A percentile compares a stretch with the other conserved stretches of the same genome.
Conservation (phyloP, 2,797 vertebrate species). For the Anguilla pacifica region DNA sequence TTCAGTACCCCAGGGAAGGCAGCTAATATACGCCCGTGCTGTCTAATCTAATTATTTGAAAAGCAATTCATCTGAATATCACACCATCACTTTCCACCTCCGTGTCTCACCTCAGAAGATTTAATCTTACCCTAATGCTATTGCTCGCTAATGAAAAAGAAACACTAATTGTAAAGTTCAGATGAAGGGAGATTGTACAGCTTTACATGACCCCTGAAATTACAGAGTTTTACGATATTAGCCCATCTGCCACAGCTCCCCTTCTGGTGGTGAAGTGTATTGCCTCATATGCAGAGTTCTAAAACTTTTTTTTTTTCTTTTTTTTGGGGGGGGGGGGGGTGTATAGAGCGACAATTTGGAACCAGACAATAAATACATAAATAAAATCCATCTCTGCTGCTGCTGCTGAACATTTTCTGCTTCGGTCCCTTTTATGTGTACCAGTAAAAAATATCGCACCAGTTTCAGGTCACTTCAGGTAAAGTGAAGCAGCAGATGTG, state of each 20-base stretch:
- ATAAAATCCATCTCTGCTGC: not conserved
- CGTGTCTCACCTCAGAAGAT: constrained; percentile 45
- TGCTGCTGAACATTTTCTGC: not conserved
- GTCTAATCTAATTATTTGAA: constrained; percentile 51
- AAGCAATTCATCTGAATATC: constrained; percentile 46
- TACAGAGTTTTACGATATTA: not conserved
- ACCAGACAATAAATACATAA: not conserved
- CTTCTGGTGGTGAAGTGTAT: not conserved
- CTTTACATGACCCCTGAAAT: not conserved
- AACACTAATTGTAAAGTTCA: constrained; percentile 34
- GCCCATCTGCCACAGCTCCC: not conserved
- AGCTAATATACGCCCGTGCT: constrained; percentile 44
- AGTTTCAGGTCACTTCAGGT: not conserved
- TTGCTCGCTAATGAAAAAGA: constrained; percentile 56
- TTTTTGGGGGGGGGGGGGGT: too few species aligned
- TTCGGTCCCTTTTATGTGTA: not conserved
- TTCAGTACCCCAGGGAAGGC: constrained; percentile 31
- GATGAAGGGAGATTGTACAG: not conserved
- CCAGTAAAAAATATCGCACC: not conserved
- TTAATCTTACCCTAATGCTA: constrained; percentile 51
- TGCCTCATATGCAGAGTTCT: not conserved
- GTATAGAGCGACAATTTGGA: not conserved
- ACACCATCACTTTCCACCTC: constrained; percentile 46
- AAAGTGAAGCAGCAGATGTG: not conserved
- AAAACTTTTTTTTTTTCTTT: not conserved